Conservation (phyloP, 1,140 invertebrate species). For the Argopecten irradians region DNA sequence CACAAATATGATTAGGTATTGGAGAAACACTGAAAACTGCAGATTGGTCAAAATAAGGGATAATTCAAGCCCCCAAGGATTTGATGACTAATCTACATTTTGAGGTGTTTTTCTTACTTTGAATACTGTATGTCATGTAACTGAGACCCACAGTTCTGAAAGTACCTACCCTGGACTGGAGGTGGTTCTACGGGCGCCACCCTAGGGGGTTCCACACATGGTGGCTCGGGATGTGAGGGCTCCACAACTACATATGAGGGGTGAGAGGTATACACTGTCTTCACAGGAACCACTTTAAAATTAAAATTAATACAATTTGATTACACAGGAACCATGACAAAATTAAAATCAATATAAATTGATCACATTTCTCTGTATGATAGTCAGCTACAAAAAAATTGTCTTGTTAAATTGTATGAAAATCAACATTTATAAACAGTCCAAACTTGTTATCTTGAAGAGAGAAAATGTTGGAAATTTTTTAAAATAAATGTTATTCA, state of each 20-base stretch:
- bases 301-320: not conserved
- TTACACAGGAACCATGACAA: not conserved
- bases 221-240: slow-evolving; percentile 37
- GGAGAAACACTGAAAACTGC: no score
- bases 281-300: slow-evolving; percentile 64
- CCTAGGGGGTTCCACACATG: not conserved
- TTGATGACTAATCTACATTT: not conserved
- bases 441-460: no score
- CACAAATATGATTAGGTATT: no score
- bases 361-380: not conserved
- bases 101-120: no score
- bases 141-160: no score
- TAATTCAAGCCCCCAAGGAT: not conserved
- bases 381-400: no score
- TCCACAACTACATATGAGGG: slow-evolving; percentile 56
- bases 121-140: not conserved
- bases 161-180: not conserved
- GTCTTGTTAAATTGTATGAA: no score
- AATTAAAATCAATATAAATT: not conserved
- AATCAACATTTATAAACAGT: no score
- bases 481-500: no score
- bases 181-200: not conserved
- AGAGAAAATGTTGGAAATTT: no score
- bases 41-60: no score
- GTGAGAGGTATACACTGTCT: slow-evolving; percentile 56